Evolutionary conservation across 2,113 vertebrate species (phyloP).

Genomic region (Alaudala cheleensis): DNA sequence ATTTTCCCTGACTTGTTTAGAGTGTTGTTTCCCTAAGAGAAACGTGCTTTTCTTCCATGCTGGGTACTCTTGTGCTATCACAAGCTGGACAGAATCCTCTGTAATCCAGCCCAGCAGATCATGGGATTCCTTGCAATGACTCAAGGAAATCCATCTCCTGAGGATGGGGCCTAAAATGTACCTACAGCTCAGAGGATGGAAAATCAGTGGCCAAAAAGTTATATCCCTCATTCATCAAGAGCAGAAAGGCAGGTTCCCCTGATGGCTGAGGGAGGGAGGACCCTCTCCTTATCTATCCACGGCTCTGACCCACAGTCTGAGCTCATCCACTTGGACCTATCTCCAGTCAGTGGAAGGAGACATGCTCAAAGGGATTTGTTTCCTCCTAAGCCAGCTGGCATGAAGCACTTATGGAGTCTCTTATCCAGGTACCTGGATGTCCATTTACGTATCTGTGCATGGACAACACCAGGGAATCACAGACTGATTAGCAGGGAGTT

Average conservation of each 20-base stretch:
- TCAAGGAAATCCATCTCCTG: neutral
- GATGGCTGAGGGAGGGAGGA: neutral
- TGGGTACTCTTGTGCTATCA: fast-evolving
- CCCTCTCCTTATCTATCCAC: neutral
- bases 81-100: neutral
- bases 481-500: neutral
- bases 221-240: neutral
- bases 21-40: neutral
- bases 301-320: neutral
- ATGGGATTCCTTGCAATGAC: neutral
- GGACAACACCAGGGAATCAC: neutral
- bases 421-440: neutral
- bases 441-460: fast-evolving
- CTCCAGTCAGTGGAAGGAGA: neutral
- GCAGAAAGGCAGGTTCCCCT: neutral
- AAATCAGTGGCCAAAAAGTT: neutral
- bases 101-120: neutral
- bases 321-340: neutral
- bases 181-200: neutral
- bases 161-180: neutral
- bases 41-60: neutral
- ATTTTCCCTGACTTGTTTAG: neutral
- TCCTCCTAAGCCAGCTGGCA: neutral
- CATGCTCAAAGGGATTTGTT: neutral
- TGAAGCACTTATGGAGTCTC: neutral